Conservation (phyloP, 1,140 invertebrate genomes). For the Habropoda laboriosa region DNA sequence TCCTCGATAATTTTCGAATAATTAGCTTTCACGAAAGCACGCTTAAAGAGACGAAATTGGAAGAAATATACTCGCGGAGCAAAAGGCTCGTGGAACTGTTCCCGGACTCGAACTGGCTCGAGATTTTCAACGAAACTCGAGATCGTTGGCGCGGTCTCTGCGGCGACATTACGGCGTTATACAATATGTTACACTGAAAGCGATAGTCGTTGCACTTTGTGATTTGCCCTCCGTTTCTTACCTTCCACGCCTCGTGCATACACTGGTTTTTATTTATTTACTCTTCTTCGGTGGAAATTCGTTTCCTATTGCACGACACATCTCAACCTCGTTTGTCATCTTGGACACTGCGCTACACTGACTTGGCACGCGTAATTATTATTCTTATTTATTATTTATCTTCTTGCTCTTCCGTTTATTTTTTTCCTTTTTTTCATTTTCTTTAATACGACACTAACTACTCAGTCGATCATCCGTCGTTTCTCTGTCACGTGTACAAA, state of each 20-base stretch:
- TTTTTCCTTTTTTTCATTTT: conserved; percentile 4
- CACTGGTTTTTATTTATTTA: too few relatives aligned
- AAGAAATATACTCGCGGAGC: not conserved
- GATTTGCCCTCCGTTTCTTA: conserved; percentile 52
- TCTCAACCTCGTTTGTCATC: conserved; percentile 5
- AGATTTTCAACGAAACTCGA: conserved; percentile 2
- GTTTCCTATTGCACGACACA: conserved; percentile 6
- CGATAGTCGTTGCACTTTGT: conserved; percentile 75
- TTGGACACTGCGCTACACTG: conserved; percentile 57
- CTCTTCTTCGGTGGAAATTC: conserved; percentile 16
- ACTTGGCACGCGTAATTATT: conserved; percentile 74
- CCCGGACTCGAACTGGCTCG: not conserved
- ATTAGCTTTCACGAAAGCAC: too few relatives aligned
- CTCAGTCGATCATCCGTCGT: conserved; percentile 72
- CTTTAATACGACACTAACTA: conserved; percentile 74
- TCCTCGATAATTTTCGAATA: too few relatives aligned
- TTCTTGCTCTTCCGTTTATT: conserved; percentile 29
- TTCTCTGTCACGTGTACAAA: conserved; percentile 30
- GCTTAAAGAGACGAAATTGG: too few relatives aligned
- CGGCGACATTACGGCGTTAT: conserved; percentile 65
- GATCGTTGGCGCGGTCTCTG: conserved; percentile 53
- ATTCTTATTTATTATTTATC: conserved; percentile 52
- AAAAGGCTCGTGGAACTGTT: not conserved
- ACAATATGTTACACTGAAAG: conserved; percentile 81
- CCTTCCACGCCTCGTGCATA: conserved; percentile 27